Evolutionary conservation across 2,113 vertebrate genomes (phyloP).

Genomic region (Urocolius indicus): DNA sequence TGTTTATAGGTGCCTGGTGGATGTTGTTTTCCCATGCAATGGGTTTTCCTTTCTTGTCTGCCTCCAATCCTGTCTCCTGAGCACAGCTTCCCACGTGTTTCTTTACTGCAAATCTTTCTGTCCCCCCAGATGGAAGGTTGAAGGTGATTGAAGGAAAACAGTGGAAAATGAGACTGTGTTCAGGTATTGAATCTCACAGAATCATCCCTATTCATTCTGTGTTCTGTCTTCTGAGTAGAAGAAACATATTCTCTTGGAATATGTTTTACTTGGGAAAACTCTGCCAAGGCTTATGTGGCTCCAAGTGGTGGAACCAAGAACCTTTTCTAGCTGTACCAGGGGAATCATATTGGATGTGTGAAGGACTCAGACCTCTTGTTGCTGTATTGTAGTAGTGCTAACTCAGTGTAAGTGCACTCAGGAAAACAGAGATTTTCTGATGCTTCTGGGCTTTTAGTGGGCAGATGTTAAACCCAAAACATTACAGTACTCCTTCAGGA

Average conservation of each 20-base stretch:
- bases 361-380: neutral
- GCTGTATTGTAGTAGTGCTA: neutral
- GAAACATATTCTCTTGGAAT: neutral
- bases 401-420: neutral
- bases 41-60: neutral
- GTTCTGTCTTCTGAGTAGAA: neutral
- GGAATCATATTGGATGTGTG: rapidly evolving
- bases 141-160: neutral
- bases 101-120: neutral
- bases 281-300: neutral
- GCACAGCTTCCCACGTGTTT: neutral
- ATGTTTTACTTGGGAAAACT: neutral
- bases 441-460: neutral
- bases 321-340: neutral
- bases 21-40: neutral
- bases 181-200: neutral
- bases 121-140: neutral
- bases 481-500: neutral
- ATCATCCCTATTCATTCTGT: neutral
- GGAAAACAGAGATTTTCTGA: neutral
- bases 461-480: neutral
- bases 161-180: neutral
- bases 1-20: neutral
- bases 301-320: neutral
- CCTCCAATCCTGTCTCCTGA: neutral